Conservation (phyloP, 1,140 invertebrate genomes). For the Manduca sexta region DNA sequence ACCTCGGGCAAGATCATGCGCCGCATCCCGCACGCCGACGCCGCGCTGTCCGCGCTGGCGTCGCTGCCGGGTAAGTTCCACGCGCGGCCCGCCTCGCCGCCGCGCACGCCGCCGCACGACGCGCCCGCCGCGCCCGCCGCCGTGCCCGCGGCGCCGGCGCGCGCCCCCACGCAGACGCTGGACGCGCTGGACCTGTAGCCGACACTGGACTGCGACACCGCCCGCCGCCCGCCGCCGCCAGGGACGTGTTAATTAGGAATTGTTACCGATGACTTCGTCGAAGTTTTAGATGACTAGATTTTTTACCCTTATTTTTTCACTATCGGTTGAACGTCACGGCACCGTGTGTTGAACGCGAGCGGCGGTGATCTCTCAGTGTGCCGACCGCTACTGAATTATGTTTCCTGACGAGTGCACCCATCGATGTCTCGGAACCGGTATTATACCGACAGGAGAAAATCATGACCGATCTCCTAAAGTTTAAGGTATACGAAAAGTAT, state of each 20-base stretch:
- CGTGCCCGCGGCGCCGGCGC: conserved; percentile 28
- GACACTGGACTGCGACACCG: neutral
- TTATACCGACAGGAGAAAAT: no score
- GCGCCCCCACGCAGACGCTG: conserved; percentile 57
- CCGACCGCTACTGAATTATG: neutral
- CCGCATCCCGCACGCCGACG: conserved; percentile 81
- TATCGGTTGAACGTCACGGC: neutral
- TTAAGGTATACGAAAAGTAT: no score
- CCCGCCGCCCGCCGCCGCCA: neutral
- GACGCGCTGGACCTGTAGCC: conserved; percentile 60
- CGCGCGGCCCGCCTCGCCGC: conserved; percentile 37
- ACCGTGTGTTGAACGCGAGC: neutral
- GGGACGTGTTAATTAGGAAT: neutral
- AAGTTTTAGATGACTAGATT: conserved; percentile 9
- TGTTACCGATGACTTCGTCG: conserved; percentile 1
- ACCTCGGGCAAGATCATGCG: conserved; percentile 98
- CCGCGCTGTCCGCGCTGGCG: conserved; percentile 69
- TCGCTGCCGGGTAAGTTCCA: conserved; percentile 60
- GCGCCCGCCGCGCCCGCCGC: conserved; percentile 14
- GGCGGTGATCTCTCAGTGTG: neutral
- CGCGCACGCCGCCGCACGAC: conserved; percentile 22
- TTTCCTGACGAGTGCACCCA: neutral
- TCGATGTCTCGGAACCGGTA: no score
- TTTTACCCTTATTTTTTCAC: conserved; percentile 11
- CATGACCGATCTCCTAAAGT: no score